Percentiles rank a stretch among this genome's conserved stretches.
Evolutionary conservation across 2,797 vertebrate genomes (phyloP).

Genomic region (Phoeniculus purpureus): DNA sequence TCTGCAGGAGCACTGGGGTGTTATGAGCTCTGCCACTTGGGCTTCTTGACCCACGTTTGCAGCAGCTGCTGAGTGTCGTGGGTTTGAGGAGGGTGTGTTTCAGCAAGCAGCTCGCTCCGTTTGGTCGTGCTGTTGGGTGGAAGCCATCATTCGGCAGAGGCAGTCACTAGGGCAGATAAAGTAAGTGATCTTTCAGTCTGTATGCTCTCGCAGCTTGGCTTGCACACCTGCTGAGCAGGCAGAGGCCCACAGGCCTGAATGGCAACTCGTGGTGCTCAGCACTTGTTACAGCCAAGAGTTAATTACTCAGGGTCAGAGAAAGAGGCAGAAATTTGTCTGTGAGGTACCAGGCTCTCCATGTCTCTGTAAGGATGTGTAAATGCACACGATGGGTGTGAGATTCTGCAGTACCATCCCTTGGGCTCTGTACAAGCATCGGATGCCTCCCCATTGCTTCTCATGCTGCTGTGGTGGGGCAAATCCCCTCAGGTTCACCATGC

Average conservation of each 20-base stretch:
- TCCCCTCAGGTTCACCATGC: rapidly evolving
- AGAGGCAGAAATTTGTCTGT: neutral
- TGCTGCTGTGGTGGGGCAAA: neutral
- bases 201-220: neutral
- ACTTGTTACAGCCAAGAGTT: neutral
- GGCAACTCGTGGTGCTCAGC: neutral
- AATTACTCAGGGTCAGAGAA: neutral
- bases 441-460: neutral
- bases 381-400: neutral
- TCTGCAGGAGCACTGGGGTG: neutral
- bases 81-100: neutral
- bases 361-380: neutral
- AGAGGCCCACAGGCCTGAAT: neutral
- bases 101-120: rapidly evolving
- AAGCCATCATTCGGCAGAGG: constrained; percentile 18
- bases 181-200: neutral
- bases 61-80: neutral
- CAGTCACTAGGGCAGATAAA: neutral
- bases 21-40: neutral
- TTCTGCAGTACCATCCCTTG: neutral
- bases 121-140: constrained; percentile 29
- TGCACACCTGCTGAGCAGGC: neutral
- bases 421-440: rapidly evolving
- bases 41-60: neutral
- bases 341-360: neutral